A percentile compares a stretch with the other conserved stretches of the same genome.
phyloP scores from a whole-genome alignment of 2,797 vertebrate genomes.

The Hydrolagus colliei region DNA sequence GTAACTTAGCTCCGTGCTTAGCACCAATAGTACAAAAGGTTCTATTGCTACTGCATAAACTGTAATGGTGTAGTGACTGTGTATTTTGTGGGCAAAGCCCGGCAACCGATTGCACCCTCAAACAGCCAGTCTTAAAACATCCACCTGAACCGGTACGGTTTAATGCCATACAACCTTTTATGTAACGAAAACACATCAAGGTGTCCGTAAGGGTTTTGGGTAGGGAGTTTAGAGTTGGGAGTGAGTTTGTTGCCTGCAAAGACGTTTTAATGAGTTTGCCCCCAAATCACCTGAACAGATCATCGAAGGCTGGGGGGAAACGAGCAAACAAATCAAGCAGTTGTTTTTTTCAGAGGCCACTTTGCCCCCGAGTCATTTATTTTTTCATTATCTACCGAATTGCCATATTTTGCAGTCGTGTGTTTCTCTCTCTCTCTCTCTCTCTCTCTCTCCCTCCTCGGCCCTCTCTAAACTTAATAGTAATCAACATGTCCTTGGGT shows the following conservation, averaged over 20 bases:
- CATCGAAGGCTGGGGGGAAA: slow-evolving; percentile 52
- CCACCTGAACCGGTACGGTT: too few relatives aligned
- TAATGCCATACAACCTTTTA: too few relatives aligned
- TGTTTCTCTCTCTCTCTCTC: not conserved
- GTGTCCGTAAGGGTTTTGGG: too few relatives aligned
- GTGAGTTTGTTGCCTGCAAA: slow-evolving; percentile 49
- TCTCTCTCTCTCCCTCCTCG: not conserved
- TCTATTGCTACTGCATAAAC: too few relatives aligned
- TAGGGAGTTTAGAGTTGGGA: too few relatives aligned
- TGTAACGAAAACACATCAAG: too few relatives aligned
- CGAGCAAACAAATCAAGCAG: slow-evolving; percentile 58
- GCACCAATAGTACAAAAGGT: too few relatives aligned
- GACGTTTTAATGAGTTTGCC: slow-evolving; percentile 66
- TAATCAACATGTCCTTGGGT: slow-evolving; percentile 27
- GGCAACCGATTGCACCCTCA: too few relatives aligned
- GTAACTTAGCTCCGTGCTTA: too few relatives aligned
- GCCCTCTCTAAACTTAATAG: slow-evolving; percentile 17
- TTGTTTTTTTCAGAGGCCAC: slow-evolving; percentile 67
- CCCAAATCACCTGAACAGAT: slow-evolving; percentile 63
- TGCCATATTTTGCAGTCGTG: slow-evolving; percentile 22
- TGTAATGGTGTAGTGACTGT: too few relatives aligned
- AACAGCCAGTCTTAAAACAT: too few relatives aligned
- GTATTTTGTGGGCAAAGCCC: too few relatives aligned
- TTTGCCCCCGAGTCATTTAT: slow-evolving; percentile 56
- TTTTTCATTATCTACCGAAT: slow-evolving; percentile 41